Conservation (phyloP, 2,113 vertebrate genomes). For the Copsychus sechellarum region DNA sequence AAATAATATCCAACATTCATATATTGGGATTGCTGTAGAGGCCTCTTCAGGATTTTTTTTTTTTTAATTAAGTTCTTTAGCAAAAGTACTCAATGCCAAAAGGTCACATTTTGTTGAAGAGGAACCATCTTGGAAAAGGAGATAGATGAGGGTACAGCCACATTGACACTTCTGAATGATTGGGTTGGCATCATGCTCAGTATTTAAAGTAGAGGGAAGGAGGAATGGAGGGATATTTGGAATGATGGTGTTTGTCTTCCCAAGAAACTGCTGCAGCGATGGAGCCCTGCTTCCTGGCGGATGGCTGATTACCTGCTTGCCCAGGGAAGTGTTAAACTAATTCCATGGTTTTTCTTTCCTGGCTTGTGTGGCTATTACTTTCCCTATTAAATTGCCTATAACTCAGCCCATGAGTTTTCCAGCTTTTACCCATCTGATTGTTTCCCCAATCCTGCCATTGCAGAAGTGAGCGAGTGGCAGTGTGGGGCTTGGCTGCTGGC, state of each 20-base stretch:
- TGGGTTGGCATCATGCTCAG: background rate
- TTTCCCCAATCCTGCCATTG: background rate
- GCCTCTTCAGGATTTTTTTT: background rate
- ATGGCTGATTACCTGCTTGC: background rate
- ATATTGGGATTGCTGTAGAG: background rate
- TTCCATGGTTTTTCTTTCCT: background rate
- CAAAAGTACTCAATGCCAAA: background rate
- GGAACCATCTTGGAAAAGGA: background rate
- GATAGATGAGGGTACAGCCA: background rate
- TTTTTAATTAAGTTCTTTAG: background rate
- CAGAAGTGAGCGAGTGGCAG: accelerated
- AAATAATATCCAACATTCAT: background rate
- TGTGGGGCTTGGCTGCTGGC: background rate
- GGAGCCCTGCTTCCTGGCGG: background rate
- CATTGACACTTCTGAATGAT: background rate
- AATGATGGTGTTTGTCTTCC: background rate
- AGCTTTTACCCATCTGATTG: background rate
- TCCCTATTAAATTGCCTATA: background rate
- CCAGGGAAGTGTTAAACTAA: background rate
- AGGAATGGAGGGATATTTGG: background rate
- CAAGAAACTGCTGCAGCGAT: background rate
- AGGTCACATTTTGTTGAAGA: background rate
- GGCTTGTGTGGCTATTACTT: background rate
- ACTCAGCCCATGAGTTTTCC: background rate
- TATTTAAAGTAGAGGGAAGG: background rate